Percentiles rank a stretch among this genome's conserved stretches.
phyloP scores from a whole-genome alignment of 1,140 invertebrate genomes.

The Penaeus chinensis region DNA sequence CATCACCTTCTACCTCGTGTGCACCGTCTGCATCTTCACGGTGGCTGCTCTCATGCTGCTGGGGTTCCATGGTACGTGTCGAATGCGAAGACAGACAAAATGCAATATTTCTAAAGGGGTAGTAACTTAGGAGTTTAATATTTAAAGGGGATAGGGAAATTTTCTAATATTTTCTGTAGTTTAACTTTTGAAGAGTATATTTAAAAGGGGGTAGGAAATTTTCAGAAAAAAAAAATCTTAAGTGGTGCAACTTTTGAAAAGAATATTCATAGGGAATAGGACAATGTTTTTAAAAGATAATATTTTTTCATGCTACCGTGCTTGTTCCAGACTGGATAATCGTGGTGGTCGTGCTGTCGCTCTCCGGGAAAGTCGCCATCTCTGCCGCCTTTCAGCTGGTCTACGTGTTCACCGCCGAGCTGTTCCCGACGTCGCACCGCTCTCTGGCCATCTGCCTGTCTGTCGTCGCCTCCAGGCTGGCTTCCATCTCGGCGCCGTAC shows the following conservation, averaged over 20 bases:
- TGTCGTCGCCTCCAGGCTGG: conserved; percentile 68
- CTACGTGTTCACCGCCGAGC: conserved; percentile 68
- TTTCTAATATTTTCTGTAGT: too few relatives aligned
- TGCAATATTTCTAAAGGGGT: too few relatives aligned
- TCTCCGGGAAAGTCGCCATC: conserved; percentile 68
- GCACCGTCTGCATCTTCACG: conserved; percentile 17
- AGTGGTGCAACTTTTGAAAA: too few relatives aligned
- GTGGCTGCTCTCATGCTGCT: conserved; percentile 35
- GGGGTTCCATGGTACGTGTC: background rate
- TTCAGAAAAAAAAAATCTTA: too few relatives aligned
- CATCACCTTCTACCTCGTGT: background rate
- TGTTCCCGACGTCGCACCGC: conserved; percentile 71
- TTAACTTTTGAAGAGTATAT: too few relatives aligned
- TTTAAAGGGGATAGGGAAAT: too few relatives aligned
- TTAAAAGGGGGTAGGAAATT: too few relatives aligned
- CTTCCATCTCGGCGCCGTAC: conserved; percentile 68
- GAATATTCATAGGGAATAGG: too few relatives aligned
- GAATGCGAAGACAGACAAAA: background rate
- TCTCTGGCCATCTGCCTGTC: conserved; percentile 69
- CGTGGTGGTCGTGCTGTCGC: conserved; percentile 61
- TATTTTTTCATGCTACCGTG: too few relatives aligned
- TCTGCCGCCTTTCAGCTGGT: conserved; percentile 67
- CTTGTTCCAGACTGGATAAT: too few relatives aligned
- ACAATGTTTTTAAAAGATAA: too few relatives aligned
- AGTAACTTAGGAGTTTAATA: too few relatives aligned